A percentile compares a stretch with the other conserved stretches of the same genome.
Conservation (phyloP, 37 sponge, comb jelly and placozoan species). For the Axinella damicornis region DNA sequence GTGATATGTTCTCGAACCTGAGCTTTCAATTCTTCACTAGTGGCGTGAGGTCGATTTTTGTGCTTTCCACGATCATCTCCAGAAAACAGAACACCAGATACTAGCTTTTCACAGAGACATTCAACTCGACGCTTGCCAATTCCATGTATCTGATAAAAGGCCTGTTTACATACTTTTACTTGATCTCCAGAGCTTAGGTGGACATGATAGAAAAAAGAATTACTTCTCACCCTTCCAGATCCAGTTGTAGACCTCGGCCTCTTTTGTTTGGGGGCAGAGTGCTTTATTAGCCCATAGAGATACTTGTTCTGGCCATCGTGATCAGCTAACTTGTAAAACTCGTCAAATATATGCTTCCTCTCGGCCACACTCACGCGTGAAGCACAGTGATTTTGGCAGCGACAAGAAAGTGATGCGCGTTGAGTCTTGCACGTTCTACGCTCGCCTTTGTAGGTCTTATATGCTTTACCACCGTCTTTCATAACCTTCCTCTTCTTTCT, state of each 20-base stretch:
- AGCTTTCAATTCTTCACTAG: slow-evolving; percentile 8
- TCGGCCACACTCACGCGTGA: no score
- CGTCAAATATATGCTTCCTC: no score
- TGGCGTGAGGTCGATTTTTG: not conserved
- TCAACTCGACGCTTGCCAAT: slow-evolving; percentile 41
- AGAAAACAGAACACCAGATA: slow-evolving; percentile 15
- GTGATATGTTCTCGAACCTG: slow-evolving; percentile 38
- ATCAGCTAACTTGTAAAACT: slow-evolving; percentile 26
- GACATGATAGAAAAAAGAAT: slow-evolving; percentile 24
- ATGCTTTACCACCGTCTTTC: no score
- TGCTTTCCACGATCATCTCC: slow-evolving; percentile 41
- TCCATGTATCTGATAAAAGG: slow-evolving; percentile 34
- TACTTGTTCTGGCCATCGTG: slow-evolving; percentile 52
- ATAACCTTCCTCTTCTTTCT: no score
- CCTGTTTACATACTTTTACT: not conserved
- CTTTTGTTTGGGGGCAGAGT: not conserved
- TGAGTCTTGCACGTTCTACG: no score
- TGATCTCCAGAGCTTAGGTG: slow-evolving; percentile 3
- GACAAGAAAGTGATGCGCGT: no score
- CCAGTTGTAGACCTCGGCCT: not conserved
- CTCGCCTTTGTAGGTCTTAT: no score
- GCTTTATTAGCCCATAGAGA: slow-evolving; percentile 6
- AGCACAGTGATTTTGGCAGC: no score
- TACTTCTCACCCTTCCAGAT: not conserved
- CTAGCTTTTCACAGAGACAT: not conserved